Base-by-base conservation (phyloP, 2,797 vertebrate genomes). In the Xerus rutilus region DNA sequence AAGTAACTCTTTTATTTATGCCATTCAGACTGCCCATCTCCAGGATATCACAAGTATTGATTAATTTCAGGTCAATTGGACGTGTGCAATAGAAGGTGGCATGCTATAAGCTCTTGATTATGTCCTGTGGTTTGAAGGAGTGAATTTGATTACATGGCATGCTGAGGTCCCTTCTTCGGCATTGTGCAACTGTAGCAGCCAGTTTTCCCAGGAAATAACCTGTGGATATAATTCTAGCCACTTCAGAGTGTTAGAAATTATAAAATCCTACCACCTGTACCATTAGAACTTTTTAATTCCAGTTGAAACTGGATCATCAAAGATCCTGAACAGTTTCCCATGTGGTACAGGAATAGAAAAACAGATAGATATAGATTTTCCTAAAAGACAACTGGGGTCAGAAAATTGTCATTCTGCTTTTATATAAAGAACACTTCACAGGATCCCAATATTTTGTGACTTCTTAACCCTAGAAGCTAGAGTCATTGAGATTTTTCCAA, bases 1-100 rank as follows among this genome's bases (percentile, higher is more conserved):
- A 72, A 93, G 95, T 70, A 97, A 96, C 35, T 2, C 32, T 86
- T 92, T 93, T 96, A 91, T 96, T 96, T 94, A 92, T 95, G 82
- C 74, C 86, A 35, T 74, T 94, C 78, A 97, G 82, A 77, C 14
- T 72, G n/a, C n/a, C 62, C 91, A 0, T 85, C 82, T 95, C 94
- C 20, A 94, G 87, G 76, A 70, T 89, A 96, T 92, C 85, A 84
- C 30, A 74, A 95, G 49, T 96, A 88, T 86, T 25, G 74, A 94
- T 95, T 70, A 69, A 87, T 87, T 96, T 94, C 54, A 79, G 39
- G 57, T 86, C 86, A 92, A 10, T 25, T 88, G 88, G 20, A 76
- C 74, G 32, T 54, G 39, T 85, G 81, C 79, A 92, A 92, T 70
- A 90, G 49, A 96, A 94, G 49, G 49, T 57, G 45, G 23, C 18